Evolutionary conservation across 2,888 invertebrate genomes (phyloP), one percentile per base, ranked within the genome.

Genomic region (Hypena proboscidalis): DNA sequence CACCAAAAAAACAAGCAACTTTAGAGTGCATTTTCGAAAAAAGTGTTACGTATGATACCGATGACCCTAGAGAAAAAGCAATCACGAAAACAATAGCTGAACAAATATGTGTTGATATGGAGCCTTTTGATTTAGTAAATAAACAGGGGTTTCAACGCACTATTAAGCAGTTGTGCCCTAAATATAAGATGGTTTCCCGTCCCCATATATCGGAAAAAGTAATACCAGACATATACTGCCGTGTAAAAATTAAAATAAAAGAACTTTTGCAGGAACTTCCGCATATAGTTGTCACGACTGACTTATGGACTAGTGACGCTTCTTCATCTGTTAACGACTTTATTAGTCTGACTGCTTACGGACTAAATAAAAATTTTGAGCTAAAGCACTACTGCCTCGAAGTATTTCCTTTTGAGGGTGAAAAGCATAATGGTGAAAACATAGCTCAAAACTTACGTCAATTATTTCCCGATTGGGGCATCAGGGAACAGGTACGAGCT

Each of bases 21-120:
- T 45, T 56, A 25, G 41, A 48, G 34, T 21, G 49, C 27, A 47
- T 46, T 30, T 25, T 43, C 35, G 44, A 50, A 8, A 43, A 51
- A 41, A 49, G 25, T 53, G 31, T 39, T 38, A 60, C 47, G 48
- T 58, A 55, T 48, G 48, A 49, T 35, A 58, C 54, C 44, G 58
- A 55, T 55, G 59, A 58, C 35, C 55, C 50, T 17, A 41, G 49
- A 27, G 56, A 61, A 42, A 49, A 46, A 45, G 47, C 31, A 36
- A 55, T 64, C 39, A 61, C 61, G 32, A 38, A 54, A 47, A 46
- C 37, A 20, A 60, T 63, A 37, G 47, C 53, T 53, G 60, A 60
- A 40, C 37, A 52, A 59, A 52, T 58, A 43, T 55, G 55, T 48
- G 43, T 57, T 37, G 57, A 62, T 30, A 59, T 59, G 54, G 63